A percentile compares a stretch with the other conserved stretches of the same genome.
Evolutionary conservation across 2,888 invertebrate genomes (phyloP).

Genomic region (Callimorpha dominula): DNA sequence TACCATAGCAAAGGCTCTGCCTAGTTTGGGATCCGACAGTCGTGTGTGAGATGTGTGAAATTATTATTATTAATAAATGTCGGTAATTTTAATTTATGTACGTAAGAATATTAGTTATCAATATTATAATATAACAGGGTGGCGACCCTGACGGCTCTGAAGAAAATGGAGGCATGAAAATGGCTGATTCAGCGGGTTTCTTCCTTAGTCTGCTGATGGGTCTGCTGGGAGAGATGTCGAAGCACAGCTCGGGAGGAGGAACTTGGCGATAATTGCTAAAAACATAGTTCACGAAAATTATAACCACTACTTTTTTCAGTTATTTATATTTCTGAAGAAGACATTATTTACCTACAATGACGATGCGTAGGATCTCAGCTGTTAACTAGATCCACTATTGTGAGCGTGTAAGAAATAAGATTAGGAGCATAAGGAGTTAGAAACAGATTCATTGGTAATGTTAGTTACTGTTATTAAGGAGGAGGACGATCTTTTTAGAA

Average conservation of each 20-base stretch:
- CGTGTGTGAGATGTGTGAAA: no score
- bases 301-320: background rate
- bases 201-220: conserved; percentile 71
- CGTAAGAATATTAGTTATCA: background rate
- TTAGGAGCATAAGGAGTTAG: background rate
- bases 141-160: conserved; percentile 63
- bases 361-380: background rate
- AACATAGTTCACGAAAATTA: background rate
- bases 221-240: conserved; percentile 79
- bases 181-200: conserved; percentile 77
- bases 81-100: no score
- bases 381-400: no score
- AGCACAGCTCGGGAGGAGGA: conserved; percentile 68
- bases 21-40: no score
- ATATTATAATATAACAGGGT: conserved; percentile 57
- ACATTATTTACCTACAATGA: background rate
- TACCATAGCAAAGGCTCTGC: no score
- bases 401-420: background rate
- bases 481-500: no score
- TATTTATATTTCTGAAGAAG: background rate
- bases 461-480: no score
- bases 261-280: conserved; percentile 53
- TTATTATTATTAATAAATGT: no score
- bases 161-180: conserved; percentile 54
- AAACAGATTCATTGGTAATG: no score